Evolutionary conservation across 2,797 vertebrate genomes (phyloP).

Genomic region (Schizothorax lantsangensis): DNA sequence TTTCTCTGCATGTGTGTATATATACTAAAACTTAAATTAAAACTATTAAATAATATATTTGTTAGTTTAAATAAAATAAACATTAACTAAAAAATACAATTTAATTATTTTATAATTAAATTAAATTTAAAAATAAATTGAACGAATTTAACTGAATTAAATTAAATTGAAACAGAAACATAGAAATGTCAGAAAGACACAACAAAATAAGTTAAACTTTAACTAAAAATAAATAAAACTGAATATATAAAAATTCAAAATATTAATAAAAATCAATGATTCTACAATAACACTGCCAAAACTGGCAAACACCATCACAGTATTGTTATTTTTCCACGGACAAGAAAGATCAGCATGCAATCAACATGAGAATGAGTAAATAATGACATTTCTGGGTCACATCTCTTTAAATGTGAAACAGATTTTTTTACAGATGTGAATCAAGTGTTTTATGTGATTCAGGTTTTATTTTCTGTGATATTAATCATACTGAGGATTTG

Average conservation of each 20-base stretch:
- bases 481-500: conserved; percentile 1
- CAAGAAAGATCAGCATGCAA: background rate
- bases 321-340: background rate
- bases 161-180: too few relatives aligned
- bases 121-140: too few relatives aligned
- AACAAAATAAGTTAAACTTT: background rate
- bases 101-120: too few relatives aligned
- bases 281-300: background rate
- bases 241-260: background rate
- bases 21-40: too few relatives aligned
- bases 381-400: background rate
- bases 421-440: background rate
- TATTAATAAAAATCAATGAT: background rate
- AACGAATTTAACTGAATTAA: too few relatives aligned
- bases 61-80: too few relatives aligned
- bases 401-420: background rate
- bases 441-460: background rate
- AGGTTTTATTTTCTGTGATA: background rate
- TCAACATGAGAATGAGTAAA: background rate
- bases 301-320: background rate
- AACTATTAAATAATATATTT: too few relatives aligned
- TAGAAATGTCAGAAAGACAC: too few relatives aligned
- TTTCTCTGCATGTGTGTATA: too few relatives aligned
- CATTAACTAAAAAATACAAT: too few relatives aligned
- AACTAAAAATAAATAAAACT: too few relatives aligned